Base-by-base conservation (phyloP, 2,888 invertebrate genomes). In the Drosophila longiperda region DNA sequence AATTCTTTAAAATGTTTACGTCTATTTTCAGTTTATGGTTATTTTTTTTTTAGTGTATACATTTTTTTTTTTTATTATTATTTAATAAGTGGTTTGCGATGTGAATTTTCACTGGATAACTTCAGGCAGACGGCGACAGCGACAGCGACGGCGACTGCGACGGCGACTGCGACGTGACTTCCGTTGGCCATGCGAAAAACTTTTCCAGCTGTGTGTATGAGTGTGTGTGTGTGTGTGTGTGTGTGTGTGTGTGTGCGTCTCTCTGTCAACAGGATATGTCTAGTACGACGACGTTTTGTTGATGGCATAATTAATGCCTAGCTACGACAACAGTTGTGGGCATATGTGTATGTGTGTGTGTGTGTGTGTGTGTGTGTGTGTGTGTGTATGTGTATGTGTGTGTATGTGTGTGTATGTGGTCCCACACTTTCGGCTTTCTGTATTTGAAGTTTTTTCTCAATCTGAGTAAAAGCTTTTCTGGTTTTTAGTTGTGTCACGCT, bases 301-400 rank as follows among this genome's bases (percentile, higher is more conserved):
- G 87, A 84, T 85, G 84, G 82, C 87, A 85, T 85, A 85, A 87
- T 87, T 84, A 84, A 84, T 84, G 87, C 84, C 64, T 75, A 69
- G 74, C 84, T 76, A 55, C 79, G 86, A 81, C 83, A 81, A 83
- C 73, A 72, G 72, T 53, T 53, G 52, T 20, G 23, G 34, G 34
- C 23, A 53, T 33, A 23, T 20, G 2, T 8, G 20, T 26, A 9
- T 48, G 26, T 26, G 20, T 33, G 0, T 20, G 20, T n/a, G 2
- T 34, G 15, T 8, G 2, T 20, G 2, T 23, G 9, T 53, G 23
- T 20, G 20, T 33, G 20, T 34, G 4, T 23, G 9, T 6, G 1
- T 34, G 7, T 26, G 0, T 26, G 7, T 23, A 1, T 29, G 29
- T 42, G 23, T 48, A n/a, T 49, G 33, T 40, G 40, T 50, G 1